Evolutionary conservation across 2,113 vertebrate genomes (phyloP).

Genomic region (Trematomus loennbergii): DNA sequence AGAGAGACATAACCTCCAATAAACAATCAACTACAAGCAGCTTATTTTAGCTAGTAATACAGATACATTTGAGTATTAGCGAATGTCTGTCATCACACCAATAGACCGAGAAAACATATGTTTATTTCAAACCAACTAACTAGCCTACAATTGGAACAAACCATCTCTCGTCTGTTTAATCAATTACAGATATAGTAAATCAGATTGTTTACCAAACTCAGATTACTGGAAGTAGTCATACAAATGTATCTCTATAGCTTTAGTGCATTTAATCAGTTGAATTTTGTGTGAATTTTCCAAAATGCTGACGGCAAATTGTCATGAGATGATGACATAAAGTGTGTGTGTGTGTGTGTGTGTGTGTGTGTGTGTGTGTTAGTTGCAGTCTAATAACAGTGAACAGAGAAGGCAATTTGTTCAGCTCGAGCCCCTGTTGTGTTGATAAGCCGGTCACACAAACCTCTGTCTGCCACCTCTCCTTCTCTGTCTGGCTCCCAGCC

Average conservation of each 20-base stretch:
- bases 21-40: not conserved
- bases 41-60: not conserved
- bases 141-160: too few species aligned
- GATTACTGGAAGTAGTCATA: not conserved
- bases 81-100: not conserved
- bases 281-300: too few species aligned
- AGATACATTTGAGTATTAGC: not conserved
- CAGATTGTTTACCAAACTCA: too few species aligned
- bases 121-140: too few species aligned
- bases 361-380: not conserved
- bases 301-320: too few species aligned
- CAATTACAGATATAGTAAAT: not conserved
- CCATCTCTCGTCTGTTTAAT: not conserved
- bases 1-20: too few species aligned
- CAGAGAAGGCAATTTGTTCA: conserved; percentile 47
- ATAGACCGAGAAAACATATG: too few species aligned
- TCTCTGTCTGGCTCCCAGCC: not conserved
- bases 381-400: conserved; percentile 34
- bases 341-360: not conserved
- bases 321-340: not conserved
- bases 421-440: conserved; percentile 40
- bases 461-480: not conserved
- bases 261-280: too few species aligned
- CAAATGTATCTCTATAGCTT: too few species aligned
- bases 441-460: conserved; percentile 45